Percentiles rank a stretch among this genome's conserved stretches.
Evolutionary conservation across 2,113 vertebrate genomes (phyloP).

Genomic region (Cyanoliseus patagonus): DNA sequence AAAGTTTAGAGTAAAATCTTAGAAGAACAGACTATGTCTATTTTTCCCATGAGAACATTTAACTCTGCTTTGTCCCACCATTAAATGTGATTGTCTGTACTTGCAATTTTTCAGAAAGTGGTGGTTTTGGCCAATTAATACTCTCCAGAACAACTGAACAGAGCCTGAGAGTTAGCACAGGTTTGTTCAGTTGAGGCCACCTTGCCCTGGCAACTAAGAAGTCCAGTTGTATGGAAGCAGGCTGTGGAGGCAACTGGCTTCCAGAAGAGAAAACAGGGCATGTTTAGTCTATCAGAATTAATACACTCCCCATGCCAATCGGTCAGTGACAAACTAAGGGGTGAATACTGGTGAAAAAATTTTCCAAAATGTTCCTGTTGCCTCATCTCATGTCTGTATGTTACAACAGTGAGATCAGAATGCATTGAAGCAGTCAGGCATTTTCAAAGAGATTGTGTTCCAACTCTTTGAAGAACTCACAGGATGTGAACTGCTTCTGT

Average conservation of each 20-base stretch:
- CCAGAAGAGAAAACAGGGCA: neutral
- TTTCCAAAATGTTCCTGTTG: neutral
- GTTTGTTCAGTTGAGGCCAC: neutral
- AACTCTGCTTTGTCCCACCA: fast-evolving
- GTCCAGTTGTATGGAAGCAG: neutral
- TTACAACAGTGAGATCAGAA: neutral
- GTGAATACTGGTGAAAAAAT: neutral
- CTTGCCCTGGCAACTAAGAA: neutral
- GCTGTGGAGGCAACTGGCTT: neutral
- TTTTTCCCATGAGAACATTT: neutral
- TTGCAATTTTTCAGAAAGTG: neutral
- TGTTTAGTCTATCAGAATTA: neutral
- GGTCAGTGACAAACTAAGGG: neutral
- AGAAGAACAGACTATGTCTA: neutral
- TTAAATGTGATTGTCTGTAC: neutral
- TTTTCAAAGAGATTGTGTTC: neutral
- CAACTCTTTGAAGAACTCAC: neutral
- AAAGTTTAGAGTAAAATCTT: neutral
- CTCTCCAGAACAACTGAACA: neutral
- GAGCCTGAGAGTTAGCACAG: neutral
- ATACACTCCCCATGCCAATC: neutral
- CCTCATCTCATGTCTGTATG: neutral
- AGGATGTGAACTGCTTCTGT: neutral
- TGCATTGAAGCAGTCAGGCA: neutral
- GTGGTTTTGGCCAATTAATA: neutral